Evolutionary conservation across 2,888 invertebrate species (phyloP).

Genomic region (Sceliomorpha sp.): DNA sequence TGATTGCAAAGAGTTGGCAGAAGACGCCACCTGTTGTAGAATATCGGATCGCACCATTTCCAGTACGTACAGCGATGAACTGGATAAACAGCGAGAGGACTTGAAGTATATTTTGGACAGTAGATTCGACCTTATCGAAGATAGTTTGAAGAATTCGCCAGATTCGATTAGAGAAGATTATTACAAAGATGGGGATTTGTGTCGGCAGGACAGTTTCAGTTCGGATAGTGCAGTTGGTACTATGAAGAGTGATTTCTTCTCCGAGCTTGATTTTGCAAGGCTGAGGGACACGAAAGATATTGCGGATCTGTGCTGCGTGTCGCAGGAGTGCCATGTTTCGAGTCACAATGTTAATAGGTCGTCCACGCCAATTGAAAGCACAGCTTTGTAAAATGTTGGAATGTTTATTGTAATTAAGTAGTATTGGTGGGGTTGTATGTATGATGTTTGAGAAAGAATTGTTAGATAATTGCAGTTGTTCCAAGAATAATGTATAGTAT

Average conservation of each 20-base stretch:
- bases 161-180: constrained; percentile 52
- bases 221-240: constrained; percentile 77
- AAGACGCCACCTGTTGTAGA: constrained; percentile 4
- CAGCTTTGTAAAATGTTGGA: constrained; percentile 74
- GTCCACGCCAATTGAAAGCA: constrained; percentile 75
- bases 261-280: constrained; percentile 74
- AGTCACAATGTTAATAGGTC: constrained; percentile 68
- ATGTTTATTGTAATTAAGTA: too few relatives aligned
- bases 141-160: constrained; percentile 42
- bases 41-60: constrained; percentile 21
- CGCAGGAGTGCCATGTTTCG: constrained; percentile 68
- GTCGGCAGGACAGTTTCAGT: constrained; percentile 75
- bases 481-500: too few relatives aligned
- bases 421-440: too few relatives aligned
- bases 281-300: constrained; percentile 65
- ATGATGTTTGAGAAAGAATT: too few relatives aligned
- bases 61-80: too few relatives aligned
- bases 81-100: constrained; percentile 18
- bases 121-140: constrained; percentile 51
- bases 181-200: constrained; percentile 58
- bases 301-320: constrained; percentile 70
- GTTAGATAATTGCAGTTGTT: too few relatives aligned
- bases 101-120: constrained; percentile 52
- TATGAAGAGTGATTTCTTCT: constrained; percentile 77
- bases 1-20: constrained; percentile 14